phyloP scores from a whole-genome alignment of 1,140 invertebrate genomes.

The Drosophila nasuta region DNA sequence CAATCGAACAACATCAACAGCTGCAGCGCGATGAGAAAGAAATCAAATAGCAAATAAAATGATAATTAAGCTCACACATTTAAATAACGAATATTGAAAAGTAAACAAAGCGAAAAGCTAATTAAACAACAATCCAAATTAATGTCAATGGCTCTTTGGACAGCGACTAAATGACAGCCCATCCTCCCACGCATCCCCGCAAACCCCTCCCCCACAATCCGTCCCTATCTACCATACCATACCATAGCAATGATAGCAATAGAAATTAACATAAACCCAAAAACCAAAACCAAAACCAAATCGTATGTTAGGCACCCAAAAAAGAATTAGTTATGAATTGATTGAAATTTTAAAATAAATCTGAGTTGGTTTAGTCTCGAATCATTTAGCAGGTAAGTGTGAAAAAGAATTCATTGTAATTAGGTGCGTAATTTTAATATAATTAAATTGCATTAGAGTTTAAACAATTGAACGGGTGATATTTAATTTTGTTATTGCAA shows the following conservation, averaged over 20 bases:
- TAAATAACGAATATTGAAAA: conserved; percentile 45
- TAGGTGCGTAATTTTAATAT: conserved; percentile 54
- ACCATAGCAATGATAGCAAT: conserved; percentile 12
- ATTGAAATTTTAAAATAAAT: conserved; percentile 13
- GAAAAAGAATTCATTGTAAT: conserved; percentile 59
- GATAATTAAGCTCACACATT: conserved; percentile 45
- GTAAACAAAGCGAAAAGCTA: conserved; percentile 43
- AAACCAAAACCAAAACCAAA: neutral
- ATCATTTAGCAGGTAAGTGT: conserved; percentile 75
- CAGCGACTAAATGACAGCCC: conserved; percentile 41
- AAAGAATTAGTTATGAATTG: conserved; percentile 58
- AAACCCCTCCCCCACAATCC: conserved; percentile 16
- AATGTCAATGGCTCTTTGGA: conserved; percentile 42
- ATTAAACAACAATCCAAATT: conserved; percentile 52
- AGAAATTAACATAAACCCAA: neutral
- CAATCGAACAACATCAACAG: conserved; percentile 17
- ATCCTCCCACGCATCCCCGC: conserved; percentile 18
- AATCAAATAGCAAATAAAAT: conserved; percentile 42
- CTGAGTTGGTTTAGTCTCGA: conserved; percentile 50
- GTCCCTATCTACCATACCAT: neutral
- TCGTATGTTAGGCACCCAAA: conserved; percentile 14
- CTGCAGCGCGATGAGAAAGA: neutral
- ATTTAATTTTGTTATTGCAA: conserved; percentile 72
- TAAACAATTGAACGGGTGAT: conserved; percentile 78
- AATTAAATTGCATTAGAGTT: conserved; percentile 69